These are phyloP conservation scores for Xenentodon cancila DNA, from an alignment of 2,797 vertebrate species.

Conservation along the genomic window DNA sequence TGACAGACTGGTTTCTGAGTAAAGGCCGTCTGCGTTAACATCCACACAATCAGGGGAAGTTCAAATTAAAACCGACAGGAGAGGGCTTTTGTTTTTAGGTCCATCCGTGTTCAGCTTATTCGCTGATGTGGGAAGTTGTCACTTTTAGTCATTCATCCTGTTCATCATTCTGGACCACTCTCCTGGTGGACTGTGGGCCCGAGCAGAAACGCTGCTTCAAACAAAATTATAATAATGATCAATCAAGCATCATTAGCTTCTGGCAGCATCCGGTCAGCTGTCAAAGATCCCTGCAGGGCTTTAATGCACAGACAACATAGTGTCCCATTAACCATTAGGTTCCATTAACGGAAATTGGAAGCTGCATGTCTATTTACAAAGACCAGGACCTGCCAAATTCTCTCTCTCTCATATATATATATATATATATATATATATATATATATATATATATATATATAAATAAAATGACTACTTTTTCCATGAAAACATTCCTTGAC, in stretches of 20 bases:
- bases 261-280: conserved; percentile 9
- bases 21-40: neutral
- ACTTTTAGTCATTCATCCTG: conserved; percentile 14
- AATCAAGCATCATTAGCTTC: conserved; percentile 3
- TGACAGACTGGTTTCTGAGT: conserved; percentile 1
- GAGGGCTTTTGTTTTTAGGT: neutral
- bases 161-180: neutral
- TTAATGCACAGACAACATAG: conserved; percentile 12
- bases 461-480: no score
- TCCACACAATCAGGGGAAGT: neutral
- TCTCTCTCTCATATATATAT: no score
- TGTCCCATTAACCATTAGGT: conserved; percentile 4
- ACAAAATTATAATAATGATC: conserved; percentile 3
- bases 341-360: conserved; percentile 13
- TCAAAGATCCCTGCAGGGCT: conserved; percentile 1
- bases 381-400: no score
- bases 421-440: no score
- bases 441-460: no score
- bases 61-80: no score
- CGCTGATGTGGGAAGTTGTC: conserved; percentile 24
- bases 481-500: no score
- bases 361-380: no score
- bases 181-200: conserved; percentile 47
- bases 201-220: conserved; percentile 1
- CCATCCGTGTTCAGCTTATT: neutral